Evolutionary conservation across 2,113 vertebrate species (phyloP).

Genomic region (Forbesichthys papilliferus): DNA sequence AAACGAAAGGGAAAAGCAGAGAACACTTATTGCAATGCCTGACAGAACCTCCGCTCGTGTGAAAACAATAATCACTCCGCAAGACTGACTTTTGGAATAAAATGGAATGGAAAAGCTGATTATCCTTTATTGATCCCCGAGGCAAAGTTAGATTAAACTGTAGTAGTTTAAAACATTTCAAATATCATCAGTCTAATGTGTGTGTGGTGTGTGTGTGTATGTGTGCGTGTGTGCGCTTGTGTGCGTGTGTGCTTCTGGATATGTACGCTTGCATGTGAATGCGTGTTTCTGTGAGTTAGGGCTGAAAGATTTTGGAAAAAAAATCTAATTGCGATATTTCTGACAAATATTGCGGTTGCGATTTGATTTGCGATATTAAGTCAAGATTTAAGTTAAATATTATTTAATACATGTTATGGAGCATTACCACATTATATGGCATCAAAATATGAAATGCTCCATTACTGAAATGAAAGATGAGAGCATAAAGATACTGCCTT

Average conservation of each 20-base stretch:
- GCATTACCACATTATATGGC: too few relatives aligned
- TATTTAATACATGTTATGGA: too few relatives aligned
- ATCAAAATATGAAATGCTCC: too few relatives aligned
- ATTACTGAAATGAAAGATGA: too few relatives aligned
- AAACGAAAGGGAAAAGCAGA: slow-evolving; percentile 12
- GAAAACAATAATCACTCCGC: slow-evolving; percentile 41
- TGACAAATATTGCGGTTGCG: too few relatives aligned
- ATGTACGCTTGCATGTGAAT: too few relatives aligned
- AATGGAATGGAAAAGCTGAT: slow-evolving; percentile 33
- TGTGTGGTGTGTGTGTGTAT: slow-evolving; percentile 11
- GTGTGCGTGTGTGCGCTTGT: not conserved
- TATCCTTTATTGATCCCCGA: slow-evolving; percentile 55
- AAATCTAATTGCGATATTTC: too few relatives aligned
- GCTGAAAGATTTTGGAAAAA: too few relatives aligned
- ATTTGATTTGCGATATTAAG: too few relatives aligned
- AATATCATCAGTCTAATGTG: slow-evolving; percentile 14
- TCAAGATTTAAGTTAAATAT: too few relatives aligned
- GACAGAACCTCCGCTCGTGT: slow-evolving; percentile 21
- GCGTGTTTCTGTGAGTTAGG: too few relatives aligned
- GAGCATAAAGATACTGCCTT: too few relatives aligned
- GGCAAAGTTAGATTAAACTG: slow-evolving; percentile 49
- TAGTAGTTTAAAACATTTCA: slow-evolving; percentile 39
- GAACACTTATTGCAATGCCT: slow-evolving; percentile 25
- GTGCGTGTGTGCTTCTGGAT: not conserved
- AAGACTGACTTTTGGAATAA: slow-evolving; percentile 35